Evolutionary conservation across 2,888 invertebrate genomes (phyloP).

Genomic region (Heliconius ismenius): DNA sequence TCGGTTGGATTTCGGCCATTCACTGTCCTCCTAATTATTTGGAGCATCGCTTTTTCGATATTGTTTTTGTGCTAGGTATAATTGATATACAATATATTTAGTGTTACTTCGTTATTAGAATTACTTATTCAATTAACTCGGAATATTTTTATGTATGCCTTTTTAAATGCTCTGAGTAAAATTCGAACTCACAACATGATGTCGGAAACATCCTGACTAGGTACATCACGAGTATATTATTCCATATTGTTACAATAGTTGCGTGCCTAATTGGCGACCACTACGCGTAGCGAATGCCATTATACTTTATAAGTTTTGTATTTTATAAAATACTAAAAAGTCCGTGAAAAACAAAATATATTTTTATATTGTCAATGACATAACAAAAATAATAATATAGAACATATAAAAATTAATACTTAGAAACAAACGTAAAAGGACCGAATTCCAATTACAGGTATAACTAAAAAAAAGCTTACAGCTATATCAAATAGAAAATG

Average conservation of each 20-base stretch:
- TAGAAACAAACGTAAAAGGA: background rate
- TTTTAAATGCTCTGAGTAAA: background rate
- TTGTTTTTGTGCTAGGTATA: slow-evolving; percentile 14
- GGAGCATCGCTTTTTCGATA: slow-evolving; percentile 22
- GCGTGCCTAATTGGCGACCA: background rate
- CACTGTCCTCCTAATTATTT: slow-evolving; percentile 20
- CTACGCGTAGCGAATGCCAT: background rate
- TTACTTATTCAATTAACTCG: background rate
- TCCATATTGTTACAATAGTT: background rate
- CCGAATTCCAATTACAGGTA: background rate
- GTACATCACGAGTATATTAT: background rate
- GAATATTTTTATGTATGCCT: background rate
- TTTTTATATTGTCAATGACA: background rate
- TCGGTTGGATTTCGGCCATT: slow-evolving; percentile 15
- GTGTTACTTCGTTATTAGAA: background rate
- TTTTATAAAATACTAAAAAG: background rate
- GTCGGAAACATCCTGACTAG: background rate
- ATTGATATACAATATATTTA: slow-evolving; percentile 15
- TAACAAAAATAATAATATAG: background rate
- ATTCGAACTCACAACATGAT: background rate
- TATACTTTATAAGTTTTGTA: background rate
- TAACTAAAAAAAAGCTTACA: background rate
- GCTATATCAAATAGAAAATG: background rate
- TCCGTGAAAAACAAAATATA: background rate
- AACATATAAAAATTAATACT: background rate